Evolutionary conservation across 2,113 vertebrate genomes (phyloP), one percentile per base, ranked within the genome.

Genomic region (Australoheros scitulus): DNA sequence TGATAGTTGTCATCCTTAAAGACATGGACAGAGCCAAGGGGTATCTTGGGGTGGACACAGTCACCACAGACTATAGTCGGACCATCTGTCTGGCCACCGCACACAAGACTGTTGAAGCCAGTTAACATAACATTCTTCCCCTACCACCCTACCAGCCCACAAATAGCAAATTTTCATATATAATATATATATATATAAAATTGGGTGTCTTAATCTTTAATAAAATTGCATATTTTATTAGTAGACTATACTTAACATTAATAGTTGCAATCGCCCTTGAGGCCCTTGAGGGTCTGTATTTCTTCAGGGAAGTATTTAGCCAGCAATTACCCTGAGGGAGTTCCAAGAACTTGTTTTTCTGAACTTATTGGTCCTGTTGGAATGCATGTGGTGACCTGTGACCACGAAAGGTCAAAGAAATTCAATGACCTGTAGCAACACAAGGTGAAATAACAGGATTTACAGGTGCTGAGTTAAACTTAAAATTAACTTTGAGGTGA

Each of bases 1-100:
- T 57, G 57, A 76, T 47, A 68, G 76, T 77, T 83, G 26, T 80
- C 77, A n/a, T 79, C 38, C 60, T 41, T 76, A 75, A 61, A 84
- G 74, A 58, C 52, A 24, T 18, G 57, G 81, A 63, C n/a, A 59
- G 57, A 68, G 47, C 22, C 43, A 32, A 84, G 24, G 59, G 64
- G 52, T 72, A 29, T 24, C 43, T 43, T 52, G 65, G 43, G 65
- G 65, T 70, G 65, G 43, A 70, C 43, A 52, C 24, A 70, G 65
- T 70, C 65, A 32, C 43, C 65, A 52, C 65, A 70, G 65, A 70
- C 50, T 70, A 32, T 70, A 70, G 43, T 70, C 41, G 29, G 65
- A 24, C 29, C 65, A 50, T 47, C 41, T 41, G 17, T 68, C 15
- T 68, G 22, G 6, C 41, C 47, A 29, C 41, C 5, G 15, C 65